These are phyloP conservation scores for Serrognathus titanus DNA, from an alignment of 2,888 invertebrate species.

Conservation along the genomic window DNA sequence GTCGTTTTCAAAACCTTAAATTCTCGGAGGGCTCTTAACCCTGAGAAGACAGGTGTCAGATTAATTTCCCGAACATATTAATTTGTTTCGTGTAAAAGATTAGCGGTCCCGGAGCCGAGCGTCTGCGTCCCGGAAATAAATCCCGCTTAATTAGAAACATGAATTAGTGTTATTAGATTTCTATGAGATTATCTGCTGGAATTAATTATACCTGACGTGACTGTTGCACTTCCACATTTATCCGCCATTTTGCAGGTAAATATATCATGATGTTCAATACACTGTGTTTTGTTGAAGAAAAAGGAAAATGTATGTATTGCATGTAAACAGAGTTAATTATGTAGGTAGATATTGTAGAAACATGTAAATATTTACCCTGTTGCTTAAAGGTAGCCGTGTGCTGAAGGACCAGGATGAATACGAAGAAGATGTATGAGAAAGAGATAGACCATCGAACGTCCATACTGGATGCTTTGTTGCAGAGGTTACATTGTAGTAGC, in stretches of 20 bases:
- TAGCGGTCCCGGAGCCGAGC: neutral
- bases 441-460: constrained; percentile 47
- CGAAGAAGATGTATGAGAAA: constrained; percentile 38
- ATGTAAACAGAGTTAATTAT: too few relatives aligned
- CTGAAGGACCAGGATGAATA: constrained; percentile 40
- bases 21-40: neutral
- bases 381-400: constrained; percentile 44
- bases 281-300: too few relatives aligned
- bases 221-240: too few relatives aligned
- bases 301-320: too few relatives aligned
- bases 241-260: too few relatives aligned
- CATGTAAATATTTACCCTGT: constrained; percentile 36
- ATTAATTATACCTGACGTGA: too few relatives aligned
- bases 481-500: constrained; percentile 42
- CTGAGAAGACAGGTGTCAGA: neutral
- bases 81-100: neutral
- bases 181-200: neutral
- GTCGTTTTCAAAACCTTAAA: neutral
- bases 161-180: constrained; percentile 16
- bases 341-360: neutral
- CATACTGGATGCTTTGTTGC: constrained; percentile 41
- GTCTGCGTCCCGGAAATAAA: constrained; percentile 6
- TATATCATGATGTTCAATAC: too few relatives aligned
- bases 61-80: neutral
- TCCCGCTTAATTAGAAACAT: constrained; percentile 12